Percentiles rank a stretch among this genome's conserved stretches.
phyloP scores from a whole-genome alignment of 2,888 invertebrate species.

The Folsomia candida region DNA sequence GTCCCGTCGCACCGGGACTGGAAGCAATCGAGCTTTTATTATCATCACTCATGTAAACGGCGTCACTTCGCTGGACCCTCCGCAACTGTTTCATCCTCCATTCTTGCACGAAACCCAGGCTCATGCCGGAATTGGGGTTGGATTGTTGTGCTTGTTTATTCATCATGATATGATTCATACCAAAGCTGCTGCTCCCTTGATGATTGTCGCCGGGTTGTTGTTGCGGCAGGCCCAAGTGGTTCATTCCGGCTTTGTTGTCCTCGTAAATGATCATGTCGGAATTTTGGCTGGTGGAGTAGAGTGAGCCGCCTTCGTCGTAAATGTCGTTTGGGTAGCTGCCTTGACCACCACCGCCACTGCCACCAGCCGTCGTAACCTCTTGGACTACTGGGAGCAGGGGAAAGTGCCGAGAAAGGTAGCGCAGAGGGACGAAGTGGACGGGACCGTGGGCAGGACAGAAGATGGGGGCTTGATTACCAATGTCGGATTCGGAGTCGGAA shows the following conservation, averaged over 20 bases:
- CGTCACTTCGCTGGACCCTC: slow-evolving; percentile 44
- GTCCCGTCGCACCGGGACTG: slow-evolving; percentile 39
- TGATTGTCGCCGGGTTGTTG: background rate
- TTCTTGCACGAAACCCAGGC: slow-evolving; percentile 27
- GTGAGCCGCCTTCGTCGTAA: slow-evolving; percentile 44
- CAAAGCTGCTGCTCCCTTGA: background rate
- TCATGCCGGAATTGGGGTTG: background rate
- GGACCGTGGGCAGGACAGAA: slow-evolving; percentile 47
- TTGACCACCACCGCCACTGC: no score
- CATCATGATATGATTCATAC: background rate
- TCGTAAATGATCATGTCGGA: slow-evolving; percentile 34
- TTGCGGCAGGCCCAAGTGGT: background rate
- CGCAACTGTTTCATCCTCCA: slow-evolving; percentile 44
- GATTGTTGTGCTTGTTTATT: background rate
- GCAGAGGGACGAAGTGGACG: slow-evolving; percentile 33
- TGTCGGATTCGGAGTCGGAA: slow-evolving; percentile 43
- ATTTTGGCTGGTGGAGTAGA: slow-evolving; percentile 41
- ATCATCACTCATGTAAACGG: slow-evolving; percentile 47
- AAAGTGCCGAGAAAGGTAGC: slow-evolving; percentile 40
- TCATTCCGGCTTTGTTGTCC: slow-evolving; percentile 26
- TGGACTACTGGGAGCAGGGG: slow-evolving; percentile 47
- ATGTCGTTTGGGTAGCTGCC: slow-evolving; percentile 33
- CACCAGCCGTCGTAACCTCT: slow-evolving; percentile 22
- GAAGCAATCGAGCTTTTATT: slow-evolving; percentile 43
- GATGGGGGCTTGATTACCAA: slow-evolving; percentile 24